Evolutionary conservation across 92 coral and sea anemone genomes (phyloP), one percentile per base, ranked within the genome.

Genomic region (Epizoanthus fatuus): DNA sequence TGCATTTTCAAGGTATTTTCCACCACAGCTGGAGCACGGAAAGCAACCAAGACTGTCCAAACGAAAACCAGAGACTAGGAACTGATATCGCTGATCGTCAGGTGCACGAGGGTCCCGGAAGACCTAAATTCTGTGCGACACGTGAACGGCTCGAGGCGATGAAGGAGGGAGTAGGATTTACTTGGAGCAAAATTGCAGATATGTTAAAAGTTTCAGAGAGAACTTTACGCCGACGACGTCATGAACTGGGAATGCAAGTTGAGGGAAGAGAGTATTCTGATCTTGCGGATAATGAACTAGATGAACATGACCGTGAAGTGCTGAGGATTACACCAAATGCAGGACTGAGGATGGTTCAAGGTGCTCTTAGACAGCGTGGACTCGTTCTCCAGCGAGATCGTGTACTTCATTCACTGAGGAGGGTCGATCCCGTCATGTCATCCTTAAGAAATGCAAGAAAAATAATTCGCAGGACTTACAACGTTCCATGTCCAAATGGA

Each of bases 381-480:
- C 65, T 88, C 45, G 13, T 57, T 22, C 79, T 92, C 11, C 93
- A 92, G 57, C 86, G 91, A 65, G 39, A 38, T 58, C 81, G 93
- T 39, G 84, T 93, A 11, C 83, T 93, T 64, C 90, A 84, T 9
- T 58, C 94, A 32, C 69, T 93, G 82, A 81, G 88, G 14, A 73
- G 96, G 76, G 91, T 93, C 53, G 91, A 93, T 84, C 93, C 93
- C 6, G 88, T 93, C 20, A 86, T 85, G 42, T 82, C 91, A 7
- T 51, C 96, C 15, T 83, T 93, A 57, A 76, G 96, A 80, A 71
- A 89, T 76, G 79, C 96, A 8, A 66, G 89, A 52, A 68, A 88
- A 86, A 89, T 90, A 13, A 86, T 92, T 39, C 81, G 93, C 22
- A 75, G 91, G 51, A 42, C 63, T 45, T 92, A 92, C 67, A 86